A percentile compares a stretch with the other conserved stretches of the same genome.
Evolutionary conservation across 2,797 vertebrate species (phyloP).

Genomic region (Myotis planiceps): DNA sequence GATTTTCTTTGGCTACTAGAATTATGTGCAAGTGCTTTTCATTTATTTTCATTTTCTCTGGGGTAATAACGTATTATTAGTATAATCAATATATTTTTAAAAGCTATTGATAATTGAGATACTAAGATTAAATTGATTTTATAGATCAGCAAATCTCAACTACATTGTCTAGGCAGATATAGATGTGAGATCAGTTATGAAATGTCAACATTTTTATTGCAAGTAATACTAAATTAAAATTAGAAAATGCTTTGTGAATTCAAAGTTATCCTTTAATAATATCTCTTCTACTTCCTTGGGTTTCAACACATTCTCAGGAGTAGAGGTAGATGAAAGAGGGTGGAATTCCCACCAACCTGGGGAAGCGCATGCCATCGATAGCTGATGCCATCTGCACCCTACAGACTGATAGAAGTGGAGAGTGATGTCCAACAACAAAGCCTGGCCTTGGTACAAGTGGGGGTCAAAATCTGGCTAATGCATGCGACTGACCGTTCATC

Average conservation of each 20-base stretch:
- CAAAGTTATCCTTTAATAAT: not conserved
- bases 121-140: slow-evolving; percentile 2
- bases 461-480: not conserved
- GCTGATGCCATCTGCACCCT: not conserved
- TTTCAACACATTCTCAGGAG: not conserved
- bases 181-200: not conserved
- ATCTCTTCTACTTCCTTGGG: not conserved
- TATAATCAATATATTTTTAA: not conserved
- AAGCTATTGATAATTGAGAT: not conserved
- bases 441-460: not conserved
- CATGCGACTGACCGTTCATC: not conserved
- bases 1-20: not conserved
- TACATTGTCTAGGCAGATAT: not conserved
- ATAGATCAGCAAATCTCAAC: not conserved
- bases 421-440: not conserved
- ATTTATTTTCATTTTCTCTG: slow-evolving; percentile 1
- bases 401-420: not conserved
- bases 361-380: not conserved
- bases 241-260: slow-evolving; percentile 18
- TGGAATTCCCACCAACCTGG: not conserved
- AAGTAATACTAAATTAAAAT: not conserved
- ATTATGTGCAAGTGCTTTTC: not conserved
- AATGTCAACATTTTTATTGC: slow-evolving; percentile 42
- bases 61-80: not conserved
- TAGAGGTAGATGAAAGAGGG: not conserved